phyloP scores from a whole-genome alignment of 2,113 vertebrate genomes.

The Clarias magur region DNA sequence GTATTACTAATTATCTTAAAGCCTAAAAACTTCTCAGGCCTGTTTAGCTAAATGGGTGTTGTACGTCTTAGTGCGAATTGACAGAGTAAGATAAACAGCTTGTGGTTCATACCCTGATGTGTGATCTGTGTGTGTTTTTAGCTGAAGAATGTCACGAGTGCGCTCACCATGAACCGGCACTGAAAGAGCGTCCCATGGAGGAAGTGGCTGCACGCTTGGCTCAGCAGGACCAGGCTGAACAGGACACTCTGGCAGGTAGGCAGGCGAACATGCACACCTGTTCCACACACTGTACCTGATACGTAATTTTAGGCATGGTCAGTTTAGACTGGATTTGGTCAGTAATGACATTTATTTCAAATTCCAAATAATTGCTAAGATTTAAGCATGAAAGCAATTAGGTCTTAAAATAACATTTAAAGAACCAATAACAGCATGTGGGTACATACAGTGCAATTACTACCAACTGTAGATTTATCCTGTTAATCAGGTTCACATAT shows the following conservation, averaged over 20 bases:
- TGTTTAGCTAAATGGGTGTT: neutral
- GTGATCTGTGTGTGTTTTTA: constrained; percentile 41
- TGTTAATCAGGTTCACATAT: neutral
- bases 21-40: neutral
- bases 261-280: neutral
- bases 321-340: neutral
- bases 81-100: neutral
- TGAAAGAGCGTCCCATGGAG: constrained; percentile 78
- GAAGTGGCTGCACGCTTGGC: constrained; percentile 87
- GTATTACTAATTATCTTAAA: neutral
- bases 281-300: neutral
- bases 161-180: constrained; percentile 47
- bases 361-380: neutral
- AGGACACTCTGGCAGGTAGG: constrained; percentile 76
- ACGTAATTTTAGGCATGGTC: neutral
- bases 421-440: neutral
- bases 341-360: neutral
- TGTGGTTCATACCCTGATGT: constrained; percentile 12
- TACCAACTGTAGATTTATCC: neutral
- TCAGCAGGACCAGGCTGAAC: constrained; percentile 83
- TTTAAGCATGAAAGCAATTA: neutral
- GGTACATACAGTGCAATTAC: neutral
- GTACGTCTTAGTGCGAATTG: neutral
- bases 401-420: neutral
- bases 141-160: constrained; percentile 69